A percentile compares a stretch with the other conserved stretches of the same genome.
Evolutionary conservation across 1,140 invertebrate species (phyloP).

Genomic region (Thaumatotibia leucotreta): DNA sequence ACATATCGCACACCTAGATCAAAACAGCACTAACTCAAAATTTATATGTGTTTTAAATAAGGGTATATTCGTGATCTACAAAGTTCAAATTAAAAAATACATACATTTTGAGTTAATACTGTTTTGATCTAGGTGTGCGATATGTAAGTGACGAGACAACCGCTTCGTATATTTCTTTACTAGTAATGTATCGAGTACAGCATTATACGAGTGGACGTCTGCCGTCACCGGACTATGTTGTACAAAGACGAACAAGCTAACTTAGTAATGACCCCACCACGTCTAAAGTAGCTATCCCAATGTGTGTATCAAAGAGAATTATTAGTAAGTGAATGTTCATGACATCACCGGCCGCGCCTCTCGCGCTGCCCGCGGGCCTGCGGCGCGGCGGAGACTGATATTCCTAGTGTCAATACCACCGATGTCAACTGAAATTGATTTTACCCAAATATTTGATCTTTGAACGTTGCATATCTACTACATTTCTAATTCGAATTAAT

Average conservation of each 20-base stretch:
- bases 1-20: too few species aligned
- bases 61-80: too few species aligned
- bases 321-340: constrained; percentile 23
- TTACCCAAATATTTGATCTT: constrained; percentile 49
- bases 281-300: constrained; percentile 29
- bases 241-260: constrained; percentile 40
- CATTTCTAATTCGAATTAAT: constrained; percentile 71
- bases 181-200: too few species aligned
- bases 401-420: constrained; percentile 59
- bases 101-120: too few species aligned
- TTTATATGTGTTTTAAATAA: too few species aligned
- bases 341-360: constrained; percentile 29
- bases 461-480: constrained; percentile 74
- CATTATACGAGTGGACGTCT: constrained; percentile 26
- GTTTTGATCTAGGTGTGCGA: too few species aligned
- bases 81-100: too few species aligned
- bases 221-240: constrained; percentile 27
- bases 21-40: too few species aligned
- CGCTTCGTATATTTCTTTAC: constrained; percentile 66
- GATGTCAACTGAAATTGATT: constrained; percentile 66
- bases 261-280: constrained; percentile 45
- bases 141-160: constrained; percentile 57
- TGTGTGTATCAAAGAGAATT: constrained; percentile 21
- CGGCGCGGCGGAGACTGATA: constrained; percentile 56
- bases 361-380: constrained; percentile 24